Evolutionary conservation across 2,113 vertebrate genomes (phyloP).

Genomic region (Lepidothrix coronata): DNA sequence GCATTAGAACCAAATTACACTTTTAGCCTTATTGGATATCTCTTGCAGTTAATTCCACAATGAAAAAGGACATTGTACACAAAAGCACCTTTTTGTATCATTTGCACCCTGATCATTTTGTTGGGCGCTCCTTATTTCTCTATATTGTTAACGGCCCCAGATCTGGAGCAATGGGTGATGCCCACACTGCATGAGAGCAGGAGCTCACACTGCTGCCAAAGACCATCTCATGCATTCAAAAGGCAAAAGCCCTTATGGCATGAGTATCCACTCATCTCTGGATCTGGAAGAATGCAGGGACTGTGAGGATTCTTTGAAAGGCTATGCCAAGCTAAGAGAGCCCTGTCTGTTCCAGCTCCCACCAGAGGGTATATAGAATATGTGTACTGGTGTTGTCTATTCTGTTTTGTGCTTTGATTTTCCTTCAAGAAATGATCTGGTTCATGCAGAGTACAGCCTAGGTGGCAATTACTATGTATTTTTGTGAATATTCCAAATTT

Average conservation of each 20-base stretch:
- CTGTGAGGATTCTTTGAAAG: neutral
- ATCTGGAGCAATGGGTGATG: fast-evolving
- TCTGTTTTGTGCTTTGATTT: neutral
- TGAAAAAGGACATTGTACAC: neutral
- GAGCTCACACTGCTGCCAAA: neutral
- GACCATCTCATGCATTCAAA: neutral
- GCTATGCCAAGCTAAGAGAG: neutral
- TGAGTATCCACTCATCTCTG: neutral
- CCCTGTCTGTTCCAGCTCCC: neutral
- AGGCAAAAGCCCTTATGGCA: neutral
- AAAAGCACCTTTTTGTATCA: neutral
- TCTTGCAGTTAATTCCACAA: neutral
- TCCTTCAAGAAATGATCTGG: neutral
- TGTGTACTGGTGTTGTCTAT: neutral
- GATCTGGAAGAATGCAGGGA: neutral
- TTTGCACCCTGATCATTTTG: neutral
- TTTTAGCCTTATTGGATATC: neutral
- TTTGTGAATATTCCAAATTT: neutral
- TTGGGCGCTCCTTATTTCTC: neutral
- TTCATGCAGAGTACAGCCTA: neutral
- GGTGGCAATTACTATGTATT: neutral
- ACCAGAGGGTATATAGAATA: neutral
- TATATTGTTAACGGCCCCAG: neutral
- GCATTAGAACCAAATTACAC: neutral
- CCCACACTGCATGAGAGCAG: neutral